Evolutionary conservation across 1,140 invertebrate genomes (phyloP).

Genomic region (Drosophila novamexicana): DNA sequence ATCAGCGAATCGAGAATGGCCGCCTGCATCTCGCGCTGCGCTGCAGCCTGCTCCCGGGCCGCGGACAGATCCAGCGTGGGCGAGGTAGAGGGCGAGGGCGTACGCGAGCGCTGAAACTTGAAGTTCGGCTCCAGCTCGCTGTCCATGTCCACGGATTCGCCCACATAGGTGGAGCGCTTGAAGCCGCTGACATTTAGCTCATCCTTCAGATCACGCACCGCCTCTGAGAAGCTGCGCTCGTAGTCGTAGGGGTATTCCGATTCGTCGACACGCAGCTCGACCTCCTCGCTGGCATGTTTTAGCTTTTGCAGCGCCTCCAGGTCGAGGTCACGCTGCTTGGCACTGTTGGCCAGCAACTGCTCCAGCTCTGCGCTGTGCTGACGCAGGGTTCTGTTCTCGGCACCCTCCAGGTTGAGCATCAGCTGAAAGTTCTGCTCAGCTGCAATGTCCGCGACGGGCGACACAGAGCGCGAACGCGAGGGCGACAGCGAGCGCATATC

Average conservation of each 20-base stretch:
- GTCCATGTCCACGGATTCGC: slow-evolving; percentile 69
- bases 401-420: slow-evolving; percentile 62
- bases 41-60: slow-evolving; percentile 40
- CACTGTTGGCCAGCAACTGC: slow-evolving; percentile 21
- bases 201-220: slow-evolving; percentile 64
- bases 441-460: neutral
- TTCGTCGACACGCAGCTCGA: slow-evolving; percentile 54
- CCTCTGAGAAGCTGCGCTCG: slow-evolving; percentile 67
- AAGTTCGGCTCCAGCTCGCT: slow-evolving; percentile 49
- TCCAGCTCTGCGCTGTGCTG: slow-evolving; percentile 42
- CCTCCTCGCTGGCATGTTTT: slow-evolving; percentile 64
- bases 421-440: slow-evolving; percentile 52
- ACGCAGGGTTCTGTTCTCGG: slow-evolving; percentile 29
- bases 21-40: slow-evolving; percentile 64
- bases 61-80: slow-evolving; percentile 30
- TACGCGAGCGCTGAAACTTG: slow-evolving; percentile 58
- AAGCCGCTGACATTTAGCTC: slow-evolving; percentile 65
- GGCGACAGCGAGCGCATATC: slow-evolving; percentile 64
- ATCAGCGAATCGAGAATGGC: slow-evolving; percentile 63
- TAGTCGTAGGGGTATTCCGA: slow-evolving; percentile 44
- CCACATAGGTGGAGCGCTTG: slow-evolving; percentile 80
- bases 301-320: slow-evolving; percentile 55
- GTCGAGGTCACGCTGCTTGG: slow-evolving; percentile 52
- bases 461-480: slow-evolving; percentile 47
- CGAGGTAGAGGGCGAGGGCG: slow-evolving; percentile 53